Conservation (phyloP, 2,888 invertebrate genomes). For the Ormyrus labotus region DNA sequence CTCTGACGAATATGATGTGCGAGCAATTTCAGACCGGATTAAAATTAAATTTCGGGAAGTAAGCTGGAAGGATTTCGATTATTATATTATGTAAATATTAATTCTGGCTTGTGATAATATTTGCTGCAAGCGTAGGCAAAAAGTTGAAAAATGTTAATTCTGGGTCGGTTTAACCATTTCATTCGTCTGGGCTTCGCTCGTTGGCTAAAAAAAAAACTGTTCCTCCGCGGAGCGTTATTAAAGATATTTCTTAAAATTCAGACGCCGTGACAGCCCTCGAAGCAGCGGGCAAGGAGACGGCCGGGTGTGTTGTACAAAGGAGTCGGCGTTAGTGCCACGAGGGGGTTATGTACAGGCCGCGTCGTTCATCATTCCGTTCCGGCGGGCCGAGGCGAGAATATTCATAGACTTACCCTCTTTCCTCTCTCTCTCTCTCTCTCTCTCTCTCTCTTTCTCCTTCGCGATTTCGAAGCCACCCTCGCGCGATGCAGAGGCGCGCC, state of each 20-base stretch:
- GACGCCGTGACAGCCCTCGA: not conserved
- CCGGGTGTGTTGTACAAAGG: not conserved
- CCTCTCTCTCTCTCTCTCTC: constrained; percentile 10
- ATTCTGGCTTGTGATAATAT: no score
- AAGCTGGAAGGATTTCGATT: no score
- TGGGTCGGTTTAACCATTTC: no score
- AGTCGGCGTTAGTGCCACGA: not conserved
- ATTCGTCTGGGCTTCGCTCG: no score
- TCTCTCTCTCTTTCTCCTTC: constrained; percentile 23
- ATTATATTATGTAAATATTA: no score
- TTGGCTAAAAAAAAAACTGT: not conserved
- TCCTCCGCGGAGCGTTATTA: no score
- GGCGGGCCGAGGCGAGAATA: constrained; percentile 68
- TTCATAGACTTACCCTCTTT: constrained; percentile 68
- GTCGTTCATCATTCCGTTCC: constrained; percentile 72
- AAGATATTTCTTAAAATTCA: no score
- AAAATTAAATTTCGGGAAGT: no score
- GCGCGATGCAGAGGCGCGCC: constrained; percentile 14
- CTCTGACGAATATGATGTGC: no score
- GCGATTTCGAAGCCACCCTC: constrained; percentile 45
- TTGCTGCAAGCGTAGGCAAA: no score
- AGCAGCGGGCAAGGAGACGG: not conserved
- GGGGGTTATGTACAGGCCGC: constrained; percentile 57
- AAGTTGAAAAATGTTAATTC: no score
- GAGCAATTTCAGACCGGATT: no score